Percentiles rank a stretch among this genome's conserved stretches.
Conservation (phyloP, 2,888 invertebrate species). For the Chrysotoxum bicinctum region DNA sequence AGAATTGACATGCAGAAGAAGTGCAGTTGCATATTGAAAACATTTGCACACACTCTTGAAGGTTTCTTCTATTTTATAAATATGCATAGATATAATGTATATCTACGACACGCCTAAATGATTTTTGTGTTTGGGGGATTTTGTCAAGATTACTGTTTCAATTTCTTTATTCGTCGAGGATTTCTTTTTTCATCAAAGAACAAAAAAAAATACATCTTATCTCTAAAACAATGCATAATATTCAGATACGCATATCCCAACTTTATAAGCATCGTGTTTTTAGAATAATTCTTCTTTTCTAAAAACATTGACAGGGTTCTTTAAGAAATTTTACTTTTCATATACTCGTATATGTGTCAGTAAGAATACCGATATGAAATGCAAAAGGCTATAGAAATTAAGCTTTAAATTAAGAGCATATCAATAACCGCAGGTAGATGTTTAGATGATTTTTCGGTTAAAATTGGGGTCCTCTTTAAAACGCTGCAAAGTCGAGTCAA, state of each 20-base stretch:
- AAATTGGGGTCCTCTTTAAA: too few species aligned
- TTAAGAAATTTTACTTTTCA: too few species aligned
- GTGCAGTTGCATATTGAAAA: conserved; percentile 20
- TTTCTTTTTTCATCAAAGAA: conserved; percentile 6
- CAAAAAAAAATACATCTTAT: background rate
- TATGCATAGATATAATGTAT: background rate
- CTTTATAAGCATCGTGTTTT: background rate
- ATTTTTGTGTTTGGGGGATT: conserved; percentile 45
- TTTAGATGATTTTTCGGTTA: too few species aligned
- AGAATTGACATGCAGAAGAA: background rate
- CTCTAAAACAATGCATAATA: conserved; percentile 4
- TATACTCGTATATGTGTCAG: too few species aligned
- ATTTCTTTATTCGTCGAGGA: conserved; percentile 58
- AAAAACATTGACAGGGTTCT: too few species aligned
- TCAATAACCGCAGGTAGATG: too few species aligned
- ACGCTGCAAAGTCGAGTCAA: too few species aligned
- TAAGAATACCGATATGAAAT: too few species aligned
- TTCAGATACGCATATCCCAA: background rate
- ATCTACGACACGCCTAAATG: conserved; percentile 54
- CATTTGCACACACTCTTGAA: background rate
- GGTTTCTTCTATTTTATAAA: background rate
- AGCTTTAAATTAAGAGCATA: too few species aligned
- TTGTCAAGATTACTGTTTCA: conserved; percentile 57
- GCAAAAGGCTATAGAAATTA: too few species aligned
- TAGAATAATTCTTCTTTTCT: background rate